phyloP scores from a whole-genome alignment of 2,888 invertebrate species.

The Drosophila rellima region DNA sequence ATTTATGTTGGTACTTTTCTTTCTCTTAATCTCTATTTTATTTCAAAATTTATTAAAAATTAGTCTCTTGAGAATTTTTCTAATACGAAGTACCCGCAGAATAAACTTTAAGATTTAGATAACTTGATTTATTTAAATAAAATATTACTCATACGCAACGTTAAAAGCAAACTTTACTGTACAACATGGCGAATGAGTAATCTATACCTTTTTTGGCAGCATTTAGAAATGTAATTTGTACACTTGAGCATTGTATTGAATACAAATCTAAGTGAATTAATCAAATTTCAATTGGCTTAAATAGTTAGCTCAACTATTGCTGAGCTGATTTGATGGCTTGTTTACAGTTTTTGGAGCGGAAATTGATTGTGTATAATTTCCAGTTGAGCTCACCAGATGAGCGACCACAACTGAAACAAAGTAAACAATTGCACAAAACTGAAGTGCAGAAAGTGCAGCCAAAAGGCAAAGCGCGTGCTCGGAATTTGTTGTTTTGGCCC shows the following conservation, averaged over 20 bases:
- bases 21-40: not conserved
- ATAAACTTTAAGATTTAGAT: not conserved
- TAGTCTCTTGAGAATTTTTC: not conserved
- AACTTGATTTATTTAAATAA: not conserved
- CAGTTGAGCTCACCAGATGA: conserved; percentile 63
- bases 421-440: conserved; percentile 43
- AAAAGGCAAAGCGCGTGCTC: conserved; percentile 64
- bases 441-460: conserved; percentile 49
- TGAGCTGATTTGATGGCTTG: conserved; percentile 54
- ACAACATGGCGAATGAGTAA: conserved; percentile 11
- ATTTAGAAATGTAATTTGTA: conserved; percentile 11
- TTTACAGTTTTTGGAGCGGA: conserved; percentile 77
- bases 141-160: conserved; percentile 31
- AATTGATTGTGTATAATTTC: conserved; percentile 83
- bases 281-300: conserved; percentile 51
- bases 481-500: conserved; percentile 44
- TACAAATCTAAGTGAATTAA: conserved; percentile 34
- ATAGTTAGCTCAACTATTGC: conserved; percentile 38
- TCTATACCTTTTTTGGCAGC: not conserved
- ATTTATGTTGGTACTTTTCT: not conserved
- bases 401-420: conserved; percentile 51
- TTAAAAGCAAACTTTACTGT: conserved; percentile 1
- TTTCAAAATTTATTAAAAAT: not conserved
- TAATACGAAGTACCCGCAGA: not conserved
- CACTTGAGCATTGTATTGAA: conserved; percentile 14